phyloP scores from a whole-genome alignment of 1,140 invertebrate species.

The Bombus superbus region DNA sequence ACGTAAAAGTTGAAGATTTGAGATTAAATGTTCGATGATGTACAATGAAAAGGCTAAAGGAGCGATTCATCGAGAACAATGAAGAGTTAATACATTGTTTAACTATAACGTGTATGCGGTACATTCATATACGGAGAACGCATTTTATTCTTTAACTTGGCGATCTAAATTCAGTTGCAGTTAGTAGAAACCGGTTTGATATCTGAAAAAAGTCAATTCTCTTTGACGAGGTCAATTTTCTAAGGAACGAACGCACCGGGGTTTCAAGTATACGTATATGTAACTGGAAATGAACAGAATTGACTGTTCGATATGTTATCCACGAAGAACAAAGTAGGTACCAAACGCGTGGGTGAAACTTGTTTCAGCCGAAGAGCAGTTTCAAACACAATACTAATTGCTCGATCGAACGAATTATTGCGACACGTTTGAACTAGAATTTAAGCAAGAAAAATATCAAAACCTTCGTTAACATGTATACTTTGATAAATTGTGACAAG shows the following conservation, averaged over 20 bases:
- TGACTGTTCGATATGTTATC: background rate
- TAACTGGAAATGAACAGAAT: background rate
- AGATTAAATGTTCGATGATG: background rate
- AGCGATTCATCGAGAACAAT: background rate
- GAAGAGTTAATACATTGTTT: background rate
- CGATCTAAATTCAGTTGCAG: conserved; percentile 31
- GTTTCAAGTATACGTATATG: background rate
- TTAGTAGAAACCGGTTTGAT: conserved; percentile 34
- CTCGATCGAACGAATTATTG: background rate
- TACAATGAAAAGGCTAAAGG: background rate
- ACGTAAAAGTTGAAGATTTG: background rate
- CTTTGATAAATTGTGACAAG: background rate
- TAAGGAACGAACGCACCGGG: background rate
- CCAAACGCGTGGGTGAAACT: conserved; percentile 10
- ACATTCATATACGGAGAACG: background rate
- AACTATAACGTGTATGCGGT: background rate
- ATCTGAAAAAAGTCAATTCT: conserved; percentile 23
- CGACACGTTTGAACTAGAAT: background rate
- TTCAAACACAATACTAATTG: background rate
- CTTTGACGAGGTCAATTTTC: conserved; percentile 22
- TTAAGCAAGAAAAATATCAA: background rate
- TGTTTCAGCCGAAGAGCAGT: background rate
- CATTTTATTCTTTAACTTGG: conserved; percentile 14
- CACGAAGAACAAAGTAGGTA: background rate
- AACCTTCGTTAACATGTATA: background rate